These are phyloP conservation scores for Parthenolecanium corni DNA, from an alignment of 2,888 invertebrate genomes.

Conservation along the genomic window DNA sequence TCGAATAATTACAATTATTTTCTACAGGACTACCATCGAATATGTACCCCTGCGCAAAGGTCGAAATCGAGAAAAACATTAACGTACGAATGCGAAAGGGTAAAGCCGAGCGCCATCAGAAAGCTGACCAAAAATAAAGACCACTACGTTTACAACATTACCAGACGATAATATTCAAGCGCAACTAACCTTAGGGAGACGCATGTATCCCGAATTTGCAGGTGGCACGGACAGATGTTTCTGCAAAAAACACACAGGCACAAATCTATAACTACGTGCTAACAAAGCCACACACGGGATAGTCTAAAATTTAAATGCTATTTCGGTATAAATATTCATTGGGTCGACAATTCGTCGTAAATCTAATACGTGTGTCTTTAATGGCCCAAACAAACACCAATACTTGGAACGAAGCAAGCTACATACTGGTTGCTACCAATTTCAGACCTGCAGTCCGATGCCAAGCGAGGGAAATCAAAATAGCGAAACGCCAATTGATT, in stretches of 20 bases:
- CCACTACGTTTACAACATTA: not conserved
- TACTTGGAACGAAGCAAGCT: too few relatives aligned
- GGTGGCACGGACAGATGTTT: conserved; percentile 73
- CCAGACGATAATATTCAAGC: not conserved
- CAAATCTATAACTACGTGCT: conserved; percentile 38
- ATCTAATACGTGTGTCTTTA: too few relatives aligned
- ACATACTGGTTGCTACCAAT: too few relatives aligned
- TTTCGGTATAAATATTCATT: too few relatives aligned
- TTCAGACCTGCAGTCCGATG: too few relatives aligned
- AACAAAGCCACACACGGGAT: conserved; percentile 40
- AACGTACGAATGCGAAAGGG: not conserved
- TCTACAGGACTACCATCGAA: conserved; percentile 10
- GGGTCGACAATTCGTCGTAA: too few relatives aligned
- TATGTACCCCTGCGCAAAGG: conserved; percentile 1
- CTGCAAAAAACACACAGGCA: conserved; percentile 50
- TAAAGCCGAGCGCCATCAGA: too few relatives aligned
- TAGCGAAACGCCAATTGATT: too few relatives aligned
- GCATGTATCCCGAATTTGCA: conserved; percentile 12
- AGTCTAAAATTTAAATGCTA: not conserved
- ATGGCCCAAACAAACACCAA: too few relatives aligned
- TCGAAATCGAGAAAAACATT: not conserved
- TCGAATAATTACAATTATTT: conserved; percentile 8
- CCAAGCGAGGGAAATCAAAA: too few relatives aligned
- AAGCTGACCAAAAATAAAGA: too few relatives aligned
- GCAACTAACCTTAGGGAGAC: conserved; percentile 19